phyloP scores from a whole-genome alignment of 2,797 vertebrate genomes.

The Melanotaenia parkinsoni region DNA sequence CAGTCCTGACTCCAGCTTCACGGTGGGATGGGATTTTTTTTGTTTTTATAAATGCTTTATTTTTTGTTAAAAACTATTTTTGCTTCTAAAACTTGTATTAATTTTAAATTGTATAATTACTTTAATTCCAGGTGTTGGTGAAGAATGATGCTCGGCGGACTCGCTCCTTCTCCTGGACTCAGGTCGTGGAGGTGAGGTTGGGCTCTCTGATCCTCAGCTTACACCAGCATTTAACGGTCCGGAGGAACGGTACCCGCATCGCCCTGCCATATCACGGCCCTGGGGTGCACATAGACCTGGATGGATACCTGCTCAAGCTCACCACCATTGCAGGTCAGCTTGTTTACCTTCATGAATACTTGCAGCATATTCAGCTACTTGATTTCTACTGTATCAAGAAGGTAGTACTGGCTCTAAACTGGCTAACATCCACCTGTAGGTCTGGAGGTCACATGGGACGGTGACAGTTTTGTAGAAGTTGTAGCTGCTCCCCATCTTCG shows the following conservation, averaged over 20 bases:
- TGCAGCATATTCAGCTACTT: not conserved
- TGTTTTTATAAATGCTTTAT: not conserved
- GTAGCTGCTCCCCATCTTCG: slow-evolving; percentile 93
- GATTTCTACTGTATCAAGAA: not conserved
- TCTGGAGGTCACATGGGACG: slow-evolving; percentile 98
- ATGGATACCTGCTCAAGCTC: slow-evolving; percentile 96
- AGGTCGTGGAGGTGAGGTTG: slow-evolving; percentile 92
- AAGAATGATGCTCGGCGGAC: slow-evolving; percentile 95
- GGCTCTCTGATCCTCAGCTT: slow-evolving; percentile 88
- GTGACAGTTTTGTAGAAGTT: slow-evolving; percentile 98
- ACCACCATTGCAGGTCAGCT: slow-evolving; percentile 90
- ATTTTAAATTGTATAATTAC: not conserved
- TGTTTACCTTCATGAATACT: no score
- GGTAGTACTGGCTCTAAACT: not conserved
- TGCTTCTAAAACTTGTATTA: not conserved
- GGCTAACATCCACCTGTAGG: slow-evolving; percentile 73
- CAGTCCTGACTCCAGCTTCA: slow-evolving; percentile 84
- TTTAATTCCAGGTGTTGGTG: slow-evolving; percentile 85
- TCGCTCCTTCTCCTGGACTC: slow-evolving; percentile 98
- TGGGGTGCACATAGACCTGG: slow-evolving; percentile 92
- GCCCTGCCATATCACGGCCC: slow-evolving; percentile 92
- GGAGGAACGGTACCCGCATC: slow-evolving; percentile 92
- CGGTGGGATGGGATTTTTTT: slow-evolving; percentile 64
- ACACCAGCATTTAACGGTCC: slow-evolving; percentile 95
- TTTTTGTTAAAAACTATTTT: not conserved